These are phyloP conservation scores for Ceryle rudis DNA, from an alignment of 2,797 vertebrate genomes.

Conservation along the genomic window DNA sequence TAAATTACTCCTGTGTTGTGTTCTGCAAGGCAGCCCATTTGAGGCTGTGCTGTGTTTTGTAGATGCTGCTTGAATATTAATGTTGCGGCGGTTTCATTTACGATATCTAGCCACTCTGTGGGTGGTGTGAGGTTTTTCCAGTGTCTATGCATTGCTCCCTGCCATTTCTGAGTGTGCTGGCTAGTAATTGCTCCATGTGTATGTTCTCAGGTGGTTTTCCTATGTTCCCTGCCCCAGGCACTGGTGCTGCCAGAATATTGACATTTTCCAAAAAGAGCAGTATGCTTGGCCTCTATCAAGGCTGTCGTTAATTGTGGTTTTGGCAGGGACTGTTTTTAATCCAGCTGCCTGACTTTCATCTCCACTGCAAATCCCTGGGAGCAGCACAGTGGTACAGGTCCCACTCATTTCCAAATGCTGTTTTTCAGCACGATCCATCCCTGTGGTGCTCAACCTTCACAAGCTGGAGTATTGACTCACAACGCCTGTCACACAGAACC, in stretches of 20 bases:
- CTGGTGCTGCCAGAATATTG: background rate
- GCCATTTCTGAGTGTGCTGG: background rate
- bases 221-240: background rate
- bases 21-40: background rate
- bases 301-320: background rate
- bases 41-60: background rate
- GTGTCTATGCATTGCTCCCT: background rate
- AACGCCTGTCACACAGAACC: accelerated
- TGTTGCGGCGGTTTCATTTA: background rate
- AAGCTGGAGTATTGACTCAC: accelerated
- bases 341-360: background rate
- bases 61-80: background rate
- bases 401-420: background rate
- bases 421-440: background rate
- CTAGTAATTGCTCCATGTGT: background rate
- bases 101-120: background rate
- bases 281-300: background rate
- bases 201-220: background rate
- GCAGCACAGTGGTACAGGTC: accelerated
- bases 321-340: background rate
- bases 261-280: background rate
- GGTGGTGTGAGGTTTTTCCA: background rate
- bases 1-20: accelerated
- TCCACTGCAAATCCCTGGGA: background rate
- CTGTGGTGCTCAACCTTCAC: accelerated